These are phyloP conservation scores for Hafferia zeledoni DNA, from an alignment of 2,797 vertebrate genomes.

Conservation along the genomic window DNA sequence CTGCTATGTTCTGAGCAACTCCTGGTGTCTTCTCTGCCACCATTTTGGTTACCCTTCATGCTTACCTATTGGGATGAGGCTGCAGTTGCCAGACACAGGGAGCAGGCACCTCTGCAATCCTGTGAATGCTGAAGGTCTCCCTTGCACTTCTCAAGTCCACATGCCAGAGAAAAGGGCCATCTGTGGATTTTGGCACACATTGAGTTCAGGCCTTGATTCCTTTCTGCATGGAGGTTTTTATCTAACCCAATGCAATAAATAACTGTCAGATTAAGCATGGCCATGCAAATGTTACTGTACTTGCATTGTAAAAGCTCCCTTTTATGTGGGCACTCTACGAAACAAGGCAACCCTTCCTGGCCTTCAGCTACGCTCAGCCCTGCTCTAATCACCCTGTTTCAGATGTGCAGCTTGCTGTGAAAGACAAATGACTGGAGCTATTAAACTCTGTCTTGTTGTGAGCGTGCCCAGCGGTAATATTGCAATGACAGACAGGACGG, in stretches of 20 bases:
- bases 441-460: constrained; percentile 44
- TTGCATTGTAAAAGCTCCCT: constrained; percentile 52
- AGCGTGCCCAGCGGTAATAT: neutral
- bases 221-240: constrained; percentile 59
- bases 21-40: neutral
- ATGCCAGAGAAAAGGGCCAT: constrained; percentile 63
- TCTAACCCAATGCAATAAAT: constrained; percentile 69
- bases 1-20: neutral
- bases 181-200: constrained; percentile 69
- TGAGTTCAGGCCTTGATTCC: constrained; percentile 28
- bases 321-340: constrained; percentile 57
- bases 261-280: constrained; percentile 70
- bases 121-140: neutral
- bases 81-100: neutral
- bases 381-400: constrained; percentile 43
- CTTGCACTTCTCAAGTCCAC: neutral
- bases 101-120: neutral
- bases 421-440: constrained; percentile 54
- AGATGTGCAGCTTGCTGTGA: constrained; percentile 66
- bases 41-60: fast-evolving
- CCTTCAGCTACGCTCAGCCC: constrained; percentile 18
- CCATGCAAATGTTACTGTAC: constrained; percentile 72
- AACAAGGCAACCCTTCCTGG: constrained; percentile 32
- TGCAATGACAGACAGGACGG: neutral
- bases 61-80: neutral